Conservation (phyloP, 1,140 invertebrate genomes). For the Drosophila ercepeae region DNA sequence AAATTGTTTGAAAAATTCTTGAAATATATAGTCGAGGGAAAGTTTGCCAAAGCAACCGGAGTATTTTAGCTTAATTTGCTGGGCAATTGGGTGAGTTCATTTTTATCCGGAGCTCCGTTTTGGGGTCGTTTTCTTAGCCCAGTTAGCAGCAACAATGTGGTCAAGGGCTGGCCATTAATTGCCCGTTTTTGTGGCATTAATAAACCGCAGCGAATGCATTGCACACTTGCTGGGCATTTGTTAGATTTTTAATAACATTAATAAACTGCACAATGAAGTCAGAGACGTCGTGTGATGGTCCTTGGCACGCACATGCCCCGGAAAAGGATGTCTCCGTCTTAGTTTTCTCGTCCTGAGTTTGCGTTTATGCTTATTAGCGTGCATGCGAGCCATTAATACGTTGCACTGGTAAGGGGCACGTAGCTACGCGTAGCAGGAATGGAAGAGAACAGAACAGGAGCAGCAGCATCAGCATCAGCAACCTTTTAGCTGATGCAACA, state of each 20-base stretch:
- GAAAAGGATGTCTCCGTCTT: neutral
- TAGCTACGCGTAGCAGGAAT: neutral
- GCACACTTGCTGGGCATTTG: constrained; percentile 56
- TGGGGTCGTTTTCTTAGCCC: neutral
- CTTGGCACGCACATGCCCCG: constrained; percentile 43
- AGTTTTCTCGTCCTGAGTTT: constrained; percentile 26
- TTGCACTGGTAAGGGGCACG: constrained; percentile 27
- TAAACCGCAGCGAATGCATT: constrained; percentile 47
- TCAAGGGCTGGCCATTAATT: constrained; percentile 31
- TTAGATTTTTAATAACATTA: constrained; percentile 82
- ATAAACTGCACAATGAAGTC: constrained; percentile 78
- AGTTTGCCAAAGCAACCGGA: neutral
- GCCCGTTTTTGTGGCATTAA: constrained; percentile 54
- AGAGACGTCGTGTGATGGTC: constrained; percentile 46
- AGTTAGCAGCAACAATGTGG: constrained; percentile 33
- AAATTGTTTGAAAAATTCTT: constrained; percentile 42
- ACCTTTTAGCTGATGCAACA: constrained; percentile 69
- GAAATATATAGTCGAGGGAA: constrained; percentile 32
- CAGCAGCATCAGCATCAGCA: constrained; percentile 52
- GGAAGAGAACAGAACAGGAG: neutral
- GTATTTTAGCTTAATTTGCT: constrained; percentile 28
- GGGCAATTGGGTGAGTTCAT: constrained; percentile 21
- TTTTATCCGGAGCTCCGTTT: neutral
- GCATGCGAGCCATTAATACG: constrained; percentile 75
- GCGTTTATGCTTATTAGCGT: constrained; percentile 80